Evolutionary conservation across 2,113 vertebrate genomes (phyloP).

Genomic region (Percopsis transmontana): DNA sequence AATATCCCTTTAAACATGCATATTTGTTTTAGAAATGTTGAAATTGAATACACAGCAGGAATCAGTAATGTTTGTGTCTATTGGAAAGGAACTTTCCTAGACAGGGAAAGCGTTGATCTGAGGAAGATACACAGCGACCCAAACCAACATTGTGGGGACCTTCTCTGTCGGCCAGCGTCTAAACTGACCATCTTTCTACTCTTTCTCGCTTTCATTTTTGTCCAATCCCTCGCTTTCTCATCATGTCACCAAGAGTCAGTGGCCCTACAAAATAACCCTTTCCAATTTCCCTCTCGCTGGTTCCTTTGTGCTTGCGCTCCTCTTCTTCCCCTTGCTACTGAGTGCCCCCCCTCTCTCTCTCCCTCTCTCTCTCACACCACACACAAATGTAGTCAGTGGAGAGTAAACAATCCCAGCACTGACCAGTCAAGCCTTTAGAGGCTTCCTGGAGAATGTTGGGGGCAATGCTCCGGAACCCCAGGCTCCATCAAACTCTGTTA

Average conservation of each 20-base stretch:
- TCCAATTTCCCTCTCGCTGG: constrained; percentile 22
- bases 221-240: constrained; percentile 5
- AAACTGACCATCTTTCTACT: neutral
- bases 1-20: too few relatives aligned
- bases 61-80: neutral
- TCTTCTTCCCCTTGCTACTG: constrained; percentile 23
- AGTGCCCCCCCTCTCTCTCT: neutral
- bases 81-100: constrained; percentile 12
- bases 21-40: too few relatives aligned
- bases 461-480: constrained; percentile 48
- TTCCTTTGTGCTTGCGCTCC: constrained; percentile 27
- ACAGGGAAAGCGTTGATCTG: constrained; percentile 30
- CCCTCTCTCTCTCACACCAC: neutral
- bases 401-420: constrained; percentile 49
- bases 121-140: constrained; percentile 8
- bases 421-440: constrained; percentile 43
- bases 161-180: constrained; percentile 12
- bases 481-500: constrained; percentile 51
- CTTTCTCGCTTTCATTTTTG: neutral
- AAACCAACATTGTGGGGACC: constrained; percentile 15
- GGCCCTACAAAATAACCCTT: constrained; percentile 41
- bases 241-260: constrained; percentile 15
- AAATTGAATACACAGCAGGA: too few relatives aligned
- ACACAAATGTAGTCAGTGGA: constrained; percentile 19
- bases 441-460: constrained; percentile 47